Base-by-base conservation (phyloP, 2,113 vertebrate species). In the Ceuthmochares aereus region DNA sequence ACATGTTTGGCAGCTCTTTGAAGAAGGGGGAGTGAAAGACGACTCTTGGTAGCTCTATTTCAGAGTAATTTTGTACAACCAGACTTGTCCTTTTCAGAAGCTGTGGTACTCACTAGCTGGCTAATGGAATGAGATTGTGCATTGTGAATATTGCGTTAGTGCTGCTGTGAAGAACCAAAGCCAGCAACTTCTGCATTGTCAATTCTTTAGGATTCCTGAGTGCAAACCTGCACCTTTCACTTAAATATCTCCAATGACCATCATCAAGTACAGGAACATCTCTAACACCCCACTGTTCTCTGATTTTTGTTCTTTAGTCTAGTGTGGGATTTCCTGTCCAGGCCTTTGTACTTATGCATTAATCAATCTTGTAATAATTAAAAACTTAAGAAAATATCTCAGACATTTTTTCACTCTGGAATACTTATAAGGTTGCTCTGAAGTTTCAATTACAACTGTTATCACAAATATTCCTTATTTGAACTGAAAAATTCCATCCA, bases 1-100 rank as follows among this genome's bases (percentile, higher is more conserved):
- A 87, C 91, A 92, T 30, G 18, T 84, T 97, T 96, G 80, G 87
- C 96, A 97, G 87, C 84, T 92, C 80, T 93, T 84, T 89, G 52
- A 78, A 91, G 77, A 91, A 76, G 45, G 14, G 49, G 47, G 55
- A 76, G 75, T 45, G 69, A 93, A 81, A n/a, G 42, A 64, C 93
- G 47, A 94, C 84, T 96, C 93, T 81, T 81, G 51, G 55, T 96
- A 54, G 23, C 45, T 97, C 55, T 87, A 59, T 84, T 93, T 88
- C 70, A 63, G 55, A 90, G 27, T 56, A 45, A 60, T 93, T 94
- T 96, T 3, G 21, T 84, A 45, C 56, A 89, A 60, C 21, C 67
- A 82, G 51, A 91, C 62, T 74, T 96, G 91, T 72, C 29, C 87
- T 75, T 79, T 88, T 94, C 79, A 96, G 76, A 58, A 81, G 11